Base-by-base conservation (phyloP, 2,797 vertebrate genomes). In the Sus cebifrons region DNA sequence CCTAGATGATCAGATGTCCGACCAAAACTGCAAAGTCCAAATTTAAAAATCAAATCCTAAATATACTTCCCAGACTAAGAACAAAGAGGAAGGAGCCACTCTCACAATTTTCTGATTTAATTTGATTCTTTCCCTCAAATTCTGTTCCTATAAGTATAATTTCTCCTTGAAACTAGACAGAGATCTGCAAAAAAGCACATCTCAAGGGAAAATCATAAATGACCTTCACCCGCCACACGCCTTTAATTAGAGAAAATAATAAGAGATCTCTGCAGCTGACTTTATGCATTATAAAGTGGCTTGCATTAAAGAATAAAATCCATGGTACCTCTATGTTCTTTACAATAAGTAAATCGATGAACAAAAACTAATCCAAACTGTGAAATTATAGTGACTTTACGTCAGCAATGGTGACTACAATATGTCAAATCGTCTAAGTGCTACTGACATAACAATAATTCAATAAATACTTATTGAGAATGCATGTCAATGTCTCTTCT, bases 111-210 rank as follows among this genome's bases (percentile, higher is more conserved):
- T 32, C n/a, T 71, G 23, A 62, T 86, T 56, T 77, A 73, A 68
- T 49, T 93, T 93, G 10, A 96, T 79, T 86, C 6, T 89, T 94
- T 84, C 54, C 74, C 29, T 88, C 6, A 89, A 95, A 93, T 71
- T 10, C 4, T 84, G 4, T 70, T 21, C 29, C 29, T 90, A 83
- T 44, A 25, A 75, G 49, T 13, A 89, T 85, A 92, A 86, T 32
- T 86, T 16, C 5, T 83, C 71, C 82, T 94, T 36, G 7, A 88
- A 84, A 86, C n/a, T 25, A 67, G 15, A 8, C 18, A 84, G 20
- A 93, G 14, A 27, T 36, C 14, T 0, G 93, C 20, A 73, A 71
- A 62, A 13, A 86, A 3, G 36, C 21, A 85, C 78, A 71, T 87
- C 16, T 74, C 65, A 49, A 70, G 71, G 82, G 68, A 70, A 29